Conservation (phyloP, 2,888 invertebrate species). For the Cephus nigrinus region DNA sequence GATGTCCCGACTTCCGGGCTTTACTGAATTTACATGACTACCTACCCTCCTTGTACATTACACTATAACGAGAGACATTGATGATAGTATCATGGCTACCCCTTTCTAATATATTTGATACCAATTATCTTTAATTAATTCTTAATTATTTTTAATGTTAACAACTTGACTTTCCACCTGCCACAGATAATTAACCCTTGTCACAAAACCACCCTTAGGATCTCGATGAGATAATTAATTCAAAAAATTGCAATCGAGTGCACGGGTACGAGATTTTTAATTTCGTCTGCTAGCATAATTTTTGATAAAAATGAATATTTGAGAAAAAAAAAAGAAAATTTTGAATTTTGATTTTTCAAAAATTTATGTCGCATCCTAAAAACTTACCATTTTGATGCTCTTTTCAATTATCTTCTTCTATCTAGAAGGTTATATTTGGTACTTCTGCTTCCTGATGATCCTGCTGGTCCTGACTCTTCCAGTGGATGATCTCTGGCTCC, state of each 20-base stretch:
- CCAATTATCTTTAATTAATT: neutral
- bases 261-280: neutral
- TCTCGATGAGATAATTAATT: neutral
- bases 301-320: too few species aligned
- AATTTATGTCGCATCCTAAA: neutral
- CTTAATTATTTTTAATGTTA: neutral
- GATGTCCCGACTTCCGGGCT: neutral
- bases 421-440: neutral
- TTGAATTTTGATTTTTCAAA: too few species aligned
- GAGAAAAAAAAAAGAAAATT: too few species aligned
- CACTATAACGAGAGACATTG: neutral
- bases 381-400: neutral
- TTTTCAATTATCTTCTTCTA: neutral
- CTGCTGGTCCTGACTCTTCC: neutral
- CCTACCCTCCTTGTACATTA: neutral
- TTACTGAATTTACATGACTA: neutral
- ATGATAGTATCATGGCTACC: neutral
- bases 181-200: neutral
- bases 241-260: neutral
- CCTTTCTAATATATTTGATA: neutral
- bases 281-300: neutral
- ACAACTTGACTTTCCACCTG: neutral
- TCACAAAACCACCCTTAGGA: neutral
- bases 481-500: neutral
- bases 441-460: neutral